Evolutionary conservation across 2,797 vertebrate species (phyloP).

Genomic region (Pangasius mekongensis): DNA sequence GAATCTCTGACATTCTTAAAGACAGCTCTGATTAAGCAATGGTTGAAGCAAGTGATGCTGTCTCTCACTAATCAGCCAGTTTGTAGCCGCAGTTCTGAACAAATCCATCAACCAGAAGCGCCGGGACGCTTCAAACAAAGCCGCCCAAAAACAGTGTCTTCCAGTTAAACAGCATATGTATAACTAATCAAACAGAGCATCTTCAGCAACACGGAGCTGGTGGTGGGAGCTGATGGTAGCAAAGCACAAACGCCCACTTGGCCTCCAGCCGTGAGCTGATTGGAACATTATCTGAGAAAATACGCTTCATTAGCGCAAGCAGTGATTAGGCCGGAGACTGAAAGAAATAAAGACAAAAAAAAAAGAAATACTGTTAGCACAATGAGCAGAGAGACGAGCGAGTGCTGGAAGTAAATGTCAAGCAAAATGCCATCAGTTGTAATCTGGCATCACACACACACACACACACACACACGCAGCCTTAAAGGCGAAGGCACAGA

Average conservation of each 20-base stretch:
- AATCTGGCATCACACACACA: slow-evolving; percentile 46
- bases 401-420: slow-evolving; percentile 60
- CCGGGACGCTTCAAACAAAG: background rate
- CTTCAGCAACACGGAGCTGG: background rate
- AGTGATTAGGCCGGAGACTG: slow-evolving; percentile 57
- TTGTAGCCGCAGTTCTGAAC: slow-evolving; percentile 11
- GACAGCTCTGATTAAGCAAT: background rate
- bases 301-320: slow-evolving; percentile 70
- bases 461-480: background rate
- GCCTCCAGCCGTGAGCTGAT: slow-evolving; percentile 60
- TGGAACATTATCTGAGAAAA: slow-evolving; percentile 69
- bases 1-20: background rate
- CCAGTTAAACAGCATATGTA: slow-evolving; percentile 2
- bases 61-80: slow-evolving; percentile 23
- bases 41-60: no score
- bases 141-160: background rate
- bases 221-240: slow-evolving; percentile 37
- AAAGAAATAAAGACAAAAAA: slow-evolving; percentile 20
- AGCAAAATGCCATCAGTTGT: slow-evolving; percentile 62
- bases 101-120: slow-evolving; percentile 4
- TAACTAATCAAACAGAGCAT: slow-evolving; percentile 17
- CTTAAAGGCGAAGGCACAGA: slow-evolving; percentile 20
- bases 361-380: slow-evolving; percentile 34
- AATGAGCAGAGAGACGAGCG: slow-evolving; percentile 49
- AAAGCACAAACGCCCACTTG: slow-evolving; percentile 43